Evolutionary conservation across 2,888 invertebrate genomes (phyloP).

Genomic region (Euplexia lucipara): DNA sequence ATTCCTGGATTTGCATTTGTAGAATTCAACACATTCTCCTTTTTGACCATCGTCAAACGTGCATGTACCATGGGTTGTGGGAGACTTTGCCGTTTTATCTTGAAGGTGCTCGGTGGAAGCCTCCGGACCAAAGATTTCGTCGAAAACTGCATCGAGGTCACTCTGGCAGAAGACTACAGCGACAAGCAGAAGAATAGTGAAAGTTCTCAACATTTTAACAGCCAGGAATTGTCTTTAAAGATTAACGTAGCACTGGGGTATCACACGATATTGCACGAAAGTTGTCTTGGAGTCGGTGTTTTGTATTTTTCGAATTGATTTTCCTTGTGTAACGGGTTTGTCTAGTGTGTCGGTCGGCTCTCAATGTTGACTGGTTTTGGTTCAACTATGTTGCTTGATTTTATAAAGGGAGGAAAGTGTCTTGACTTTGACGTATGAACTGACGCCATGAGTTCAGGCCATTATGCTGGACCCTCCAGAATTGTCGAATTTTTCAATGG

Average conservation of each 20-base stretch:
- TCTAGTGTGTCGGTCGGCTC: too few relatives aligned
- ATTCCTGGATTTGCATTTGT: background rate
- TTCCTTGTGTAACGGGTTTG: constrained; percentile 1
- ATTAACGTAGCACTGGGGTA: background rate
- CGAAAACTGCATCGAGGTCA: background rate
- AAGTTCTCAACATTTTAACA: background rate
- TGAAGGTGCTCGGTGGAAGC: background rate
- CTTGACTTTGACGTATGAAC: too few relatives aligned
- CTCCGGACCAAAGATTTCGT: background rate
- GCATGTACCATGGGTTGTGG: background rate
- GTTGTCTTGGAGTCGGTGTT: background rate
- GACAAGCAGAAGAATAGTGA: background rate
- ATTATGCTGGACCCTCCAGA: too few relatives aligned
- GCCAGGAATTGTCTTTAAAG: background rate
- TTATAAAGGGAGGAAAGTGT: background rate
- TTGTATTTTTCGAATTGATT: background rate
- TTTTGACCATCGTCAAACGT: background rate
- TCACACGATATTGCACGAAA: background rate
- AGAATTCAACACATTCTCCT: constrained; percentile 1
- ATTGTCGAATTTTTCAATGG: too few relatives aligned
- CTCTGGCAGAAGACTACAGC: background rate
- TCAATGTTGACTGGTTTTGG: background rate
- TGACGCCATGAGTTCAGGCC: too few relatives aligned
- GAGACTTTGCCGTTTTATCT: background rate
- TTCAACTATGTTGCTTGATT: background rate